Evolutionary conservation across 30 jellyfish, hydroid and myxozoan species (phyloP).

Genomic region (Aurelia aurita complex sp. Pacific): DNA sequence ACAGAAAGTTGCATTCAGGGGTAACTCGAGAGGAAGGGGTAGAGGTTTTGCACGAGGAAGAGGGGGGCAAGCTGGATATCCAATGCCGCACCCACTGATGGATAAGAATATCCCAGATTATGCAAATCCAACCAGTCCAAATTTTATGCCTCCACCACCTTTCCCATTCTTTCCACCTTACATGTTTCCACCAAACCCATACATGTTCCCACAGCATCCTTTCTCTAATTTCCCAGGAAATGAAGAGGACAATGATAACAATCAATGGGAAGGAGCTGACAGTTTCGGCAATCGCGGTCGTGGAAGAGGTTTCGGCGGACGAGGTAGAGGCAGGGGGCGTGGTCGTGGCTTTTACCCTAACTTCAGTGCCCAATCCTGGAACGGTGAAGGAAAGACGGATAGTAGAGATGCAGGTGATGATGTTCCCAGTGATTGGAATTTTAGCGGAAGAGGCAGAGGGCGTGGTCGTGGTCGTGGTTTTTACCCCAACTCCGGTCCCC

Average conservation of each 20-base stretch:
- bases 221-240: not conserved
- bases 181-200: conserved; percentile 3
- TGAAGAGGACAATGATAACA: not conserved
- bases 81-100: not conserved
- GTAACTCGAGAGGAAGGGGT: conserved; percentile 7
- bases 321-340: conserved; percentile 11
- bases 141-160: not conserved
- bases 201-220: conserved; percentile 28
- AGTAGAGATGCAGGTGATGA: not conserved
- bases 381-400: not conserved
- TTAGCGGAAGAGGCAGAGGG: conserved; percentile 8
- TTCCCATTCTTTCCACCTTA: not conserved
- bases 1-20: not conserved
- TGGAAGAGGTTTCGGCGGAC: conserved; percentile 6
- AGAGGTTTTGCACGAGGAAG: not conserved
- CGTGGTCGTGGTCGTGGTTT: not conserved
- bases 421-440: not conserved
- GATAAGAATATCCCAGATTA: not conserved
- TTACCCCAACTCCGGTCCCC: not conserved
- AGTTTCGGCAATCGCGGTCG: not conserved
- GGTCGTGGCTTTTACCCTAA: not conserved
- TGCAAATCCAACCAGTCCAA: not conserved
- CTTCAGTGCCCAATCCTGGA: not conserved
- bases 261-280: not conserved
- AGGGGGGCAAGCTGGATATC: not conserved